Evolutionary conservation across 1,140 invertebrate genomes (phyloP).

Genomic region (Hylyphantes graminicola): DNA sequence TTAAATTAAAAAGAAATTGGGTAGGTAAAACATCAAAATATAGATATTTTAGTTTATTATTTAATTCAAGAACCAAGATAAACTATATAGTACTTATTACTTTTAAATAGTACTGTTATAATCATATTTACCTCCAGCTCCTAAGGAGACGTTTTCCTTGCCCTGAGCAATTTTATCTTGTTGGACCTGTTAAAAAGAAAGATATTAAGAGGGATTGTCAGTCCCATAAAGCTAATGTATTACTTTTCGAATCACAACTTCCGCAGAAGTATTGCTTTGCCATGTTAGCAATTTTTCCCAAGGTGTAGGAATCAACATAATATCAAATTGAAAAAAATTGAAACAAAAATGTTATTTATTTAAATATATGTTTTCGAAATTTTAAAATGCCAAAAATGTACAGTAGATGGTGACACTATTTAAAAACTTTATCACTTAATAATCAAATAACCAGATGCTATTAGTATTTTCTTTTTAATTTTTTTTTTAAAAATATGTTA

Average conservation of each 20-base stretch:
- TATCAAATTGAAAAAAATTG: background rate
- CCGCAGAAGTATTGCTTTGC: background rate
- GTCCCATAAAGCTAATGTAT: too few relatives aligned
- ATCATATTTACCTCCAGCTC: conserved; percentile 73
- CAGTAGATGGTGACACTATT: too few relatives aligned
- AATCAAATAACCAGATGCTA: too few relatives aligned
- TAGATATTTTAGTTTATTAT: too few relatives aligned
- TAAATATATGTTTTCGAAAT: background rate
- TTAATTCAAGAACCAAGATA: too few relatives aligned
- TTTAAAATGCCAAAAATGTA: too few relatives aligned
- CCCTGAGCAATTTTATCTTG: conserved; percentile 52
- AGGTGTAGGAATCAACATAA: background rate
- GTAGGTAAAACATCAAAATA: too few relatives aligned
- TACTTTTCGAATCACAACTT: background rate
- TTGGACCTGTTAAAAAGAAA: conserved; percentile 39
- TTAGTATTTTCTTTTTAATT: too few relatives aligned
- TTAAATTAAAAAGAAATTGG: too few relatives aligned
- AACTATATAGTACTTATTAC: too few relatives aligned
- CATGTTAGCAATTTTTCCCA: background rate
- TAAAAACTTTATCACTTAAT: too few relatives aligned
- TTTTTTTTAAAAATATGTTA: too few relatives aligned
- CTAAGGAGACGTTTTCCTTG: conserved; percentile 68
- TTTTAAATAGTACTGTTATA: background rate
- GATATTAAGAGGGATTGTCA: background rate
- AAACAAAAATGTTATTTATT: background rate